A percentile compares a stretch with the other conserved stretches of the same genome.
Evolutionary conservation across 1,140 invertebrate species (phyloP).

Genomic region (Drosophila nikananu): DNA sequence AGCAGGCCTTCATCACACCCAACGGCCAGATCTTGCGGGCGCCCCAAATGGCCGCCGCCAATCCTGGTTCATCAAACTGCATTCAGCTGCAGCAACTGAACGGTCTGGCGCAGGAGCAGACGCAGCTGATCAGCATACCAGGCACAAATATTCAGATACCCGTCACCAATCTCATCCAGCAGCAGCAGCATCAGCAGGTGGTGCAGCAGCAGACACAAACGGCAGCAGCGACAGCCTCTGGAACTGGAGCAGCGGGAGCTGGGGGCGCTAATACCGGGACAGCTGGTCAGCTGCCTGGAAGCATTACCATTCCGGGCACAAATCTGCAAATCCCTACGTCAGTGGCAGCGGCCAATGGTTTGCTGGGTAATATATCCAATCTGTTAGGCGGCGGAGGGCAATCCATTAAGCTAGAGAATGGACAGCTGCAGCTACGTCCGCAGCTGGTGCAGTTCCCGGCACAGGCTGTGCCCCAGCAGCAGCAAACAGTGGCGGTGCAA

Average conservation of each 20-base stretch:
- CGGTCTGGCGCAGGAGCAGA: slow-evolving; percentile 86
- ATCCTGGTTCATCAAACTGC: slow-evolving; percentile 47
- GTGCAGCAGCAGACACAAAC: slow-evolving; percentile 45
- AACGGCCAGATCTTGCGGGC: slow-evolving; percentile 89
- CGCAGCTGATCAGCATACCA: slow-evolving; percentile 87
- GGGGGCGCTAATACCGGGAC: background rate
- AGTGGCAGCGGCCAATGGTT: slow-evolving; percentile 77
- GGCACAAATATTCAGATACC: slow-evolving; percentile 88
- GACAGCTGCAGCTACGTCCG: slow-evolving; percentile 89
- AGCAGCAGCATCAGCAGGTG: slow-evolving; percentile 51
- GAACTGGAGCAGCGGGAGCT: background rate
- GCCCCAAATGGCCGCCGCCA: slow-evolving; percentile 69
- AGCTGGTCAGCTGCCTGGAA: slow-evolving; percentile 36
- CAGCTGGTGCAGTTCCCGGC: slow-evolving; percentile 90
- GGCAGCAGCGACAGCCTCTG: slow-evolving; percentile 17
- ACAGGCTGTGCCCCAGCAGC: slow-evolving; percentile 88
- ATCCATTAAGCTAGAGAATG: slow-evolving; percentile 75
- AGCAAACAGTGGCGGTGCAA: slow-evolving; percentile 94
- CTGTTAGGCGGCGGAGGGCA: slow-evolving; percentile 48
- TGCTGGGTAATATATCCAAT: slow-evolving; percentile 66
- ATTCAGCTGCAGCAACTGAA: slow-evolving; percentile 85
- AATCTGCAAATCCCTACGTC: slow-evolving; percentile 87
- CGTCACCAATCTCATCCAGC: slow-evolving; percentile 73
- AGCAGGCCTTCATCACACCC: slow-evolving; percentile 86
- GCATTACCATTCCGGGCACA: slow-evolving; percentile 87